A percentile compares a stretch with the other conserved stretches of the same genome.
These are phyloP conservation scores for Cirrhinus molitorella DNA, from an alignment of 2,797 vertebrate species.

Conservation along the genomic window DNA sequence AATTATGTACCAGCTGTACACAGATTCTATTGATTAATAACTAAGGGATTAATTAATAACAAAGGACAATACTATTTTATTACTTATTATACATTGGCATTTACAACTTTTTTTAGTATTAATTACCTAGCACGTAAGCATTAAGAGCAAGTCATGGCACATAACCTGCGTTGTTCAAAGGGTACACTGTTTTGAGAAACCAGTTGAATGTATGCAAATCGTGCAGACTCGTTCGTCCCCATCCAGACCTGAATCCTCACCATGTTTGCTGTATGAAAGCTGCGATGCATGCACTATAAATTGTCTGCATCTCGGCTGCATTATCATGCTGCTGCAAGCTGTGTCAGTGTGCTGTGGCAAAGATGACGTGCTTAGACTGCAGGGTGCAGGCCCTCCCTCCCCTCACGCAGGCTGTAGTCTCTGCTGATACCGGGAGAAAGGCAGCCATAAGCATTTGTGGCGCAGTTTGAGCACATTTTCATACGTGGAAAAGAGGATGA, in stretches of 20 bases:
- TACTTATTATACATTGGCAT: not conserved
- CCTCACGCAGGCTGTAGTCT: conserved; percentile 64
- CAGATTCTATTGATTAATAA: too few relatives aligned
- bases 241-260: conserved; percentile 1
- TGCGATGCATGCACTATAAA: conserved; percentile 18
- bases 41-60: too few relatives aligned
- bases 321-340: conserved; percentile 44
- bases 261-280: not conserved
- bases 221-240: not conserved
- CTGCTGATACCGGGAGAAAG: conserved; percentile 71
- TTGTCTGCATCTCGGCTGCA: not conserved
- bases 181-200: not conserved
- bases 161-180: not conserved
- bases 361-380: conserved; percentile 62
- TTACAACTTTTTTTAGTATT: not conserved
- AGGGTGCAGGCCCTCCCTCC: conserved; percentile 47
- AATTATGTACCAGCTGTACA: not conserved
- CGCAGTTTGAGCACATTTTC: conserved; percentile 65
- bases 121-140: not conserved
- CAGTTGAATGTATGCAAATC: conserved; percentile 36
- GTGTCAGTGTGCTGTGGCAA: conserved; percentile 61
- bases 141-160: not conserved
- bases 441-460: conserved; percentile 58
- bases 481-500: conserved; percentile 57
- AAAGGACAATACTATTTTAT: too few relatives aligned